Base-by-base conservation (phyloP, 2,888 invertebrate species). In the Phengaris alcon region DNA sequence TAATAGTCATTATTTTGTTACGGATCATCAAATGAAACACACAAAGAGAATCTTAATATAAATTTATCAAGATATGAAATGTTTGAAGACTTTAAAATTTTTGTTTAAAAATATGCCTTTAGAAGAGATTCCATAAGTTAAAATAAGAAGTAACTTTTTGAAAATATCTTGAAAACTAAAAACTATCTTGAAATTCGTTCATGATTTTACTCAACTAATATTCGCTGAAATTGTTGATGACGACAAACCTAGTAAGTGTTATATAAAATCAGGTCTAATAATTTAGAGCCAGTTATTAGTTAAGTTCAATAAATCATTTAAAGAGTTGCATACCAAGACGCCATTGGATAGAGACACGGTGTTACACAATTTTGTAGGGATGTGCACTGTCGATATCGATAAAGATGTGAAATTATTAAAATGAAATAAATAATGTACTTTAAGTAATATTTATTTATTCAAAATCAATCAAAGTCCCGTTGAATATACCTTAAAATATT, bases 271-370 rank as follows among this genome's bases (percentile, higher is more conserved):
- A 35, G 52, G 57, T 59, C 59, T 35, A 55, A 54, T 74, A 55
- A 74, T 68, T 54, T 52, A 74, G 15, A 68, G 70, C 35, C 6
- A 70, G 75, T 75, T 75, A 75, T 55, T 70, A 75, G 75, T 75
- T 55, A 55, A 22, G 70, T 57, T 69, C 70, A 57, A 75, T 75
- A 75, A 75, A 75, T 75, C 69, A 75, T 75, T 70, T 70, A 75
- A 70, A 59, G 70, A 75, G 68, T 57, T 59, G 70, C 75, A 75
- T 75, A 75, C 75, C 75, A 48, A 75, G 68, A 74, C 70, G 69
- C 75, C 57, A 46, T 69, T 57, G 70, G 15, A 70, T 48, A 57
- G 75, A 55, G 75, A 69, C 69, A 55, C 48, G 57, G 51, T 75
- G 70, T 75, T 75, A 72, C 75, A 75, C 75, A 75, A 75, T 70